Conservation (phyloP, 2,113 vertebrate species). For the Rhinolophus sinicus region DNA sequence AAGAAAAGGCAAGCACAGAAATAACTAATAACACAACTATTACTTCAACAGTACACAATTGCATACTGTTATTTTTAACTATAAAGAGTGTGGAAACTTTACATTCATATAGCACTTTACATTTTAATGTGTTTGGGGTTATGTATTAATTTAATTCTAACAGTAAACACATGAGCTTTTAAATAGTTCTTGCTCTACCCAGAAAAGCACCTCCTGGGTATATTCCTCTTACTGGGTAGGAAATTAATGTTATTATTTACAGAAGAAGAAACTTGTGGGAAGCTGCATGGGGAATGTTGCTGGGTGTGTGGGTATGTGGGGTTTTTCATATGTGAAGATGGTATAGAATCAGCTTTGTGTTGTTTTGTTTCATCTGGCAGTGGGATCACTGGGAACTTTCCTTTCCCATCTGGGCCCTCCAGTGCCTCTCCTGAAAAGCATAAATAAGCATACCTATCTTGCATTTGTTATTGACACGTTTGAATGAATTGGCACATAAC, state of each 20-base stretch:
- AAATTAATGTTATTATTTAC: not conserved
- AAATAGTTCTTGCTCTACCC: not conserved
- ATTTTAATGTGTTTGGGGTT: not conserved
- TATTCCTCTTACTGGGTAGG: not conserved
- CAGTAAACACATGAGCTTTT: not conserved
- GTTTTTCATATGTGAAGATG: not conserved
- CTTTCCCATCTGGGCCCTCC: not conserved
- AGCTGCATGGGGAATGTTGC: not conserved
- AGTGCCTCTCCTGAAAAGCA: not conserved
- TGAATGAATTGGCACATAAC: not conserved
- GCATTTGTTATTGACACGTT: not conserved
- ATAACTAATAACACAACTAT: not conserved
- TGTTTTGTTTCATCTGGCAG: not conserved
- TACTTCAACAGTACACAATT: not conserved
- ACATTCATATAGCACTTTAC: not conserved
- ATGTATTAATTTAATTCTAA: not conserved
- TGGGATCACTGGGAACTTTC: not conserved
- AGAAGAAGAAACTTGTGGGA: not conserved
- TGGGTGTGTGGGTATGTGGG: not conserved
- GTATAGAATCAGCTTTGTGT: not conserved
- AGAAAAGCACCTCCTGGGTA: not conserved
- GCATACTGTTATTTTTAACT: not conserved
- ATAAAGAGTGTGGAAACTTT: not conserved
- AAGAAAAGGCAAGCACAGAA: not conserved
- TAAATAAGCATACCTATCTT: not conserved